These are phyloP conservation scores for Germaria angustata DNA, from an alignment of 2,888 invertebrate species.

Conservation along the genomic window DNA sequence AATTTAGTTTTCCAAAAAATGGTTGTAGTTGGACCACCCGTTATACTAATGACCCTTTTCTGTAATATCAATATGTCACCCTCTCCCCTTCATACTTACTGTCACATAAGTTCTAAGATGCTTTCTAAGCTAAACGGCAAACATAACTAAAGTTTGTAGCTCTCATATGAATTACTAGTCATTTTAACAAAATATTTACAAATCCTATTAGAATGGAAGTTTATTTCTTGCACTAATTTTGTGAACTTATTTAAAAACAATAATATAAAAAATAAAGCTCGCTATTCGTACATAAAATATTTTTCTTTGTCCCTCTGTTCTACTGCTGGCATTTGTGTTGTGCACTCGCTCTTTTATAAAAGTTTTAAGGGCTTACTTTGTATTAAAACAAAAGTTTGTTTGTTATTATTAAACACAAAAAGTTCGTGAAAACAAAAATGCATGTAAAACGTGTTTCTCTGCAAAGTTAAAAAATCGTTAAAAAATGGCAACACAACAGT, in stretches of 20 bases:
- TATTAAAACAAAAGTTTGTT: slow-evolving; percentile 47
- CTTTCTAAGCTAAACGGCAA: neutral
- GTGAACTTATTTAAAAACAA: neutral
- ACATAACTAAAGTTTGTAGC: neutral
- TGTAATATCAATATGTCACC: no score
- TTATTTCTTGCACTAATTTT: slow-evolving; percentile 10
- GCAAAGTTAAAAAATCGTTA: slow-evolving; percentile 37
- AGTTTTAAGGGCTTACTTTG: slow-evolving; percentile 62
- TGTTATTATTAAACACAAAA: slow-evolving; percentile 21
- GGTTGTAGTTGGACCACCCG: no score
- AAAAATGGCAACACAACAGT: neutral
- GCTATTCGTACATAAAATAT: neutral
- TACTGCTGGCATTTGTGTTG: slow-evolving; percentile 6
- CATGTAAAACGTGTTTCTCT: slow-evolving; percentile 31
- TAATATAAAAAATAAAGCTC: neutral
- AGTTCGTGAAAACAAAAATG: neutral
- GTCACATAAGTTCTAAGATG: no score
- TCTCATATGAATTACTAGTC: slow-evolving; percentile 48
- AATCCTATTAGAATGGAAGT: slow-evolving; percentile 44
- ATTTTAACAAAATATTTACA: slow-evolving; percentile 50
- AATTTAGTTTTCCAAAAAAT: no score
- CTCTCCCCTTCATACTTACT: no score
- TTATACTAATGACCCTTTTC: no score
- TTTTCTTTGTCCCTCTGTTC: neutral
- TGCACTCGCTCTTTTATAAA: slow-evolving; percentile 47